phyloP scores from a whole-genome alignment of 2,888 invertebrate genomes.

The Leptura quadrifasciata region DNA sequence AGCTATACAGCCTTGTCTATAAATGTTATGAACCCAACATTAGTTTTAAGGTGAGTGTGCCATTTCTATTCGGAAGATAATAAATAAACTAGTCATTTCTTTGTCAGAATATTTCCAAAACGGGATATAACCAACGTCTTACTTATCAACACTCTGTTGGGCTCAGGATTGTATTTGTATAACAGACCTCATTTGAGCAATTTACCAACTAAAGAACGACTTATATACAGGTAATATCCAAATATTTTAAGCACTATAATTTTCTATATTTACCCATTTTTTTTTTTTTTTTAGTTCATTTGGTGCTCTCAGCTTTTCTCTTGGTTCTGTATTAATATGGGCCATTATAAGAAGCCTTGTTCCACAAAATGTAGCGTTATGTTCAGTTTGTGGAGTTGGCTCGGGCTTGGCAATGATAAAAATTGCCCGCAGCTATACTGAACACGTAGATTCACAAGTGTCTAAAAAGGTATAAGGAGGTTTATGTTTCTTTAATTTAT shows the following conservation, averaged over 20 bases:
- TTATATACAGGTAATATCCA: constrained; percentile 79
- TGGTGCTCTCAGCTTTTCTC: constrained; percentile 88
- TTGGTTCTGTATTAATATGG: constrained; percentile 93
- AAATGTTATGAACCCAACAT: constrained; percentile 89
- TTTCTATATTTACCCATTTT: constrained; percentile 24
- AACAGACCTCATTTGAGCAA: constrained; percentile 84
- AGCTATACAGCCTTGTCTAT: constrained; percentile 88
- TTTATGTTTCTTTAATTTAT: constrained; percentile 28
- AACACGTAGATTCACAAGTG: constrained; percentile 68
- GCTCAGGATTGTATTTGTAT: constrained; percentile 89
- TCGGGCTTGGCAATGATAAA: constrained; percentile 80
- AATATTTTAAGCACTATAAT: not conserved
- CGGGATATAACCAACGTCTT: constrained; percentile 88
- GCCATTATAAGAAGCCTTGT: constrained; percentile 88
- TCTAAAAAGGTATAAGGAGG: constrained; percentile 46
- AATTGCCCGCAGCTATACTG: constrained; percentile 69
- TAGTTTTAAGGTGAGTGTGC: constrained; percentile 81
- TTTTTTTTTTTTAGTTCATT: constrained; percentile 74
- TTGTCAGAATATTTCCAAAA: constrained; percentile 82
- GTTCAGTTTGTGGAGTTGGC: constrained; percentile 82
- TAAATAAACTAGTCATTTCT: constrained; percentile 10
- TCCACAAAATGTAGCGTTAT: constrained; percentile 81
- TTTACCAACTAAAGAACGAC: constrained; percentile 78
- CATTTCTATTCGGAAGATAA: not conserved
- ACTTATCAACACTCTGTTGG: constrained; percentile 86